A percentile compares a stretch with the other conserved stretches of the same genome.
These are phyloP conservation scores for Galagoides demidoff DNA, from an alignment of 2,797 vertebrate species.

Conservation along the genomic window DNA sequence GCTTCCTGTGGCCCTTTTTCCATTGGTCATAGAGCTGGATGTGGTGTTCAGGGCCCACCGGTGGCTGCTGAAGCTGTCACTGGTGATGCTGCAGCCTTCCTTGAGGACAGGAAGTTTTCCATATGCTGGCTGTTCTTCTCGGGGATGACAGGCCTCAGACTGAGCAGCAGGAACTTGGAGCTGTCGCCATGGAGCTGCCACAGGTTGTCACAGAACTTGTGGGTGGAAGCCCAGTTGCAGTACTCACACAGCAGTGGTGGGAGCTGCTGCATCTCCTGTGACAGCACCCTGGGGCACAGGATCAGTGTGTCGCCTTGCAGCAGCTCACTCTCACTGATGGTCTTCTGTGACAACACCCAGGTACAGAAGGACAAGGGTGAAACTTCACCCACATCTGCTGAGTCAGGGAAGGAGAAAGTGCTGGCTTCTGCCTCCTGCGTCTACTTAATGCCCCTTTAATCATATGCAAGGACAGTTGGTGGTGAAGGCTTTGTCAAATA, in stretches of 20 bases:
- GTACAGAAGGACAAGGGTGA: constrained; percentile 90
- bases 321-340: constrained; percentile 95
- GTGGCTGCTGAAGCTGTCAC: constrained; percentile 98
- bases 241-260: constrained; percentile 96
- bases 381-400: constrained; percentile 88
- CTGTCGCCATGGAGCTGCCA: constrained; percentile 98
- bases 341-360: constrained; percentile 92
- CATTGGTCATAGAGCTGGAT: constrained; percentile 94
- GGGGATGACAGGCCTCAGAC: constrained; percentile 96
- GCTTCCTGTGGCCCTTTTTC: constrained; percentile 90
- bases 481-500: constrained; percentile 98
- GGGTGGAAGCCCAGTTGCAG: constrained; percentile 95
- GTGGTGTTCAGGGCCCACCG: constrained; percentile 92
- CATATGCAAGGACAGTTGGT: constrained; percentile 96
- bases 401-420: constrained; percentile 93
- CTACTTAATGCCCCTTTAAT: constrained; percentile 95
- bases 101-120: constrained; percentile 97
- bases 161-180: constrained; percentile 96
- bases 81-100: constrained; percentile 97
- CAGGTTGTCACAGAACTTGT: constrained; percentile 98
- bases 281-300: constrained; percentile 95
- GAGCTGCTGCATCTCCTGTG: constrained; percentile 98
- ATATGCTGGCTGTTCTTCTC: constrained; percentile 99
- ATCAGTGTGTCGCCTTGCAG: constrained; percentile 99
- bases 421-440: constrained; percentile 90